Percentiles rank a stretch among this genome's conserved stretches.
Evolutionary conservation across 2,113 vertebrate species (phyloP).

Genomic region (Mohoua ochrocephala): DNA sequence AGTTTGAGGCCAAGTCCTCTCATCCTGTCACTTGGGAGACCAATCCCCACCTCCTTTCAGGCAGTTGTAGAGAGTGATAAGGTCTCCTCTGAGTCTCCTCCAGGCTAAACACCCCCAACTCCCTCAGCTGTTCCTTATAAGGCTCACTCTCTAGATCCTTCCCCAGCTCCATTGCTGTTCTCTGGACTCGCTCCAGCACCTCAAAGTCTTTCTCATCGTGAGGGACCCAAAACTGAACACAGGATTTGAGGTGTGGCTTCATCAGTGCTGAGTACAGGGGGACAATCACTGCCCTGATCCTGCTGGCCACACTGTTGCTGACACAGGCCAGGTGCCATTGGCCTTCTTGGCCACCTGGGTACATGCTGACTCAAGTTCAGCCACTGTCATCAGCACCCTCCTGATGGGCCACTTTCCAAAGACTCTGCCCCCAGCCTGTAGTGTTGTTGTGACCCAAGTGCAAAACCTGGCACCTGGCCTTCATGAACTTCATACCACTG

Average conservation of each 20-base stretch:
- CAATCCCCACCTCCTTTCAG: background rate
- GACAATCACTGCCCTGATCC: background rate
- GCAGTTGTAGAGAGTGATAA: background rate
- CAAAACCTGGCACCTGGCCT: background rate
- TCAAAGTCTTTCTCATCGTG: background rate
- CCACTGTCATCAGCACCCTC: rapidly evolving
- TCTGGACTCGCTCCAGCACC: background rate
- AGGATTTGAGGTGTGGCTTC: rapidly evolving
- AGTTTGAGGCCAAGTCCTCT: background rate
- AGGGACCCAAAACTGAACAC: background rate
- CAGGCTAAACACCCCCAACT: background rate
- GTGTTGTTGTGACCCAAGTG: background rate
- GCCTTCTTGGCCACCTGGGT: background rate
- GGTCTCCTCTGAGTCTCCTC: background rate
- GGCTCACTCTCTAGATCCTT: background rate
- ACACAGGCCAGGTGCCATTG: background rate
- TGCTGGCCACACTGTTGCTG: background rate
- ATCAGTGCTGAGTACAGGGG: rapidly evolving
- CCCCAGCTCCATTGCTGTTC: background rate
- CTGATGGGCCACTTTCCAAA: rapidly evolving
- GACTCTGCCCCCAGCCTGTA: background rate
- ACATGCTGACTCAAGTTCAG: background rate
- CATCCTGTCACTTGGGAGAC: background rate
- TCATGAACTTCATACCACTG: background rate
- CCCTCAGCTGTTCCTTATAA: background rate